Evolutionary conservation across 2,888 invertebrate genomes (phyloP), one percentile per base, ranked within the genome.

Genomic region (Diloba caeruleocephala): DNA sequence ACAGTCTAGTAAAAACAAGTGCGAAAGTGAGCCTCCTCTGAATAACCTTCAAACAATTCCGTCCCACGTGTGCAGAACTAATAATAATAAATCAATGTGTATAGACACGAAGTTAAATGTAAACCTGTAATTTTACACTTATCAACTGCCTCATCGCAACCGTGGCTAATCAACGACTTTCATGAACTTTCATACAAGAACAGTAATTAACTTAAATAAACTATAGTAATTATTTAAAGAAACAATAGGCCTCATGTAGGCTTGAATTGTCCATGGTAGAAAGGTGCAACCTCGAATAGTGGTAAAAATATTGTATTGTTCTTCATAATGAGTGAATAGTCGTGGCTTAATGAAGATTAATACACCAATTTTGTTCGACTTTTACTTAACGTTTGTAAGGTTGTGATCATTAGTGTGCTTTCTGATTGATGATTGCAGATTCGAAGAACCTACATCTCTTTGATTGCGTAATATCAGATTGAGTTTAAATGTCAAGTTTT

Each of bases 281-380:
- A 25, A 38, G 6, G 42, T 29, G 36, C 12, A 31, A 10, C 37
- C 15, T 46, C 25, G 3, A 31, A 44, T 19, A 9, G 2, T 26
- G 8, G 19, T 9, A 32, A 44, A 6, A 44, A 34, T 12, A 17
- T 12, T 34, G 46, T 38, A 56, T 60, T 68, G 45, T 70, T 70
- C 51, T 54, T 48, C n/a, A 43, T 43, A 63, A 69, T 68, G 53
- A 58, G 41, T 49, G 15, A 31, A 38, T 33, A 37, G 59, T 49
- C 41, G 62, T 65, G 61, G 57, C 60, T 48, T 74, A 68, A 78
- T 72, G 61, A 74, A 76, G 76, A 83, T 79, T 76, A 74, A 82
- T 78, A 65, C 62, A 57, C 44, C 65, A 71, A 71, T 72, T 69
- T 66, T 46, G 56, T 60, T 45, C 43, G 54, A 74, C 78, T 78